Evolutionary conservation across 1,140 invertebrate species (phyloP).

Genomic region (Leptinotarsa texana): DNA sequence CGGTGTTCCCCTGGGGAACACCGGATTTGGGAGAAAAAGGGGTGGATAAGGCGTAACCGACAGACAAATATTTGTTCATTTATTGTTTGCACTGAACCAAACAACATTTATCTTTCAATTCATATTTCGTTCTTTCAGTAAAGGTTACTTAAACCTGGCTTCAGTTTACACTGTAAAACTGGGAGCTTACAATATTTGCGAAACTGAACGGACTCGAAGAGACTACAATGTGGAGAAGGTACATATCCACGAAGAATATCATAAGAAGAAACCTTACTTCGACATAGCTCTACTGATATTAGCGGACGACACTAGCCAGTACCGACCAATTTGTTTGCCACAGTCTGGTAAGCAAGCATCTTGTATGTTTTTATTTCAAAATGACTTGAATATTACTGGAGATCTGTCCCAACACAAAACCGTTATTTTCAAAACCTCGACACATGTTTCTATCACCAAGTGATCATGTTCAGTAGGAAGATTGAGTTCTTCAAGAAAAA

Average conservation of each 20-base stretch:
- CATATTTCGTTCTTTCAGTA: slow-evolving; percentile 23
- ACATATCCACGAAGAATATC: slow-evolving; percentile 46
- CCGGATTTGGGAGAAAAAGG: no score
- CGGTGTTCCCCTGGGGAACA: no score
- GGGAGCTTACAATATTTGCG: slow-evolving; percentile 49
- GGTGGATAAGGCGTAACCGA: no score
- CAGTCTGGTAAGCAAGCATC: slow-evolving; percentile 10
- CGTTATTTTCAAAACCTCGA: no score
- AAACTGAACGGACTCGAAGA: slow-evolving; percentile 39
- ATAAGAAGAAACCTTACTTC: slow-evolving; percentile 44
- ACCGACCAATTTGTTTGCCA: slow-evolving; percentile 45
- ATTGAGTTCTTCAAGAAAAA: no score
- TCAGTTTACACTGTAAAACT: slow-evolving; percentile 41
- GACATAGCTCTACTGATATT: slow-evolving; percentile 48
- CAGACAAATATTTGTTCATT: no score
- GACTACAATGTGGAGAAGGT: slow-evolving; percentile 44
- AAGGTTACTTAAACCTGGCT: slow-evolving; percentile 41
- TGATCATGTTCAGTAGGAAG: no score
- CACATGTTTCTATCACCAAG: no score
- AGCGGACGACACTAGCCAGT: slow-evolving; percentile 33
- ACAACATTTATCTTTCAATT: no score
- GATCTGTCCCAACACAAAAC: neutral
- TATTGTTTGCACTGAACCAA: no score
- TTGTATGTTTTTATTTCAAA: neutral
- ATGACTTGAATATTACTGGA: neutral